Base-by-base conservation (phyloP, 2,113 vertebrate species). In the Tricholaema leucomelas region DNA sequence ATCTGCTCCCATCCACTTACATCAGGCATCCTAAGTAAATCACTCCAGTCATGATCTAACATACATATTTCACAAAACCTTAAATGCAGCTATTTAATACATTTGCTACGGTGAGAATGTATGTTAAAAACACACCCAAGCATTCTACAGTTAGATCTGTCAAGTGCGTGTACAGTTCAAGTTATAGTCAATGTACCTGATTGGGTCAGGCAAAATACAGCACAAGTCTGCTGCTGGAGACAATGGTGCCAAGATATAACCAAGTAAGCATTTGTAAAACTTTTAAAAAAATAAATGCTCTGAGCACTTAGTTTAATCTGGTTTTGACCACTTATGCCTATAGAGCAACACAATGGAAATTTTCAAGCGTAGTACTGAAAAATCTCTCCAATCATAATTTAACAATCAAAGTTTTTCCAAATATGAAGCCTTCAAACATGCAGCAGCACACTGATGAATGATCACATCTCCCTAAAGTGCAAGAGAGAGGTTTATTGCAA, bases 401-500 rank as follows among this genome's bases (percentile, higher is more conserved):
- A 73, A 70, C 2, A 0, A 60, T 38, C 48, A 42, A 0, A 64
- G 15, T 52, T 92, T 81, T 81, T 19, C 31, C 71, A 56, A 88
- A 78, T 20, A 73, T 6, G 10, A 80, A 87, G 35, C 40, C 24
- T 71, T 91, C 56, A 35, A 85, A 72, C 17, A 60, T 3, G 42
- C 10, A 74, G 35, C 15, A 65, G 73, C 0, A 1, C 71, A 93
- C 42, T 64, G 91, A n/a, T 59, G 79, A 56, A 92, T 87, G 91
- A 85, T 10, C 13, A 66, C 27, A 50, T 50, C 15, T 65, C 60
- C 20, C 40, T 42, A 55, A 80, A 96, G 94, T 6, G 16, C 24
- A 19, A 90, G 35, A 91, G 24, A 79, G 74, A 75, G 18, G 88
- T 69, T 93, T 71, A 24, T 7, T 91, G 92, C 89, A 94, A 73